phyloP scores from a whole-genome alignment of 2,797 vertebrate species.

The Mormyrus proboscirostris region DNA sequence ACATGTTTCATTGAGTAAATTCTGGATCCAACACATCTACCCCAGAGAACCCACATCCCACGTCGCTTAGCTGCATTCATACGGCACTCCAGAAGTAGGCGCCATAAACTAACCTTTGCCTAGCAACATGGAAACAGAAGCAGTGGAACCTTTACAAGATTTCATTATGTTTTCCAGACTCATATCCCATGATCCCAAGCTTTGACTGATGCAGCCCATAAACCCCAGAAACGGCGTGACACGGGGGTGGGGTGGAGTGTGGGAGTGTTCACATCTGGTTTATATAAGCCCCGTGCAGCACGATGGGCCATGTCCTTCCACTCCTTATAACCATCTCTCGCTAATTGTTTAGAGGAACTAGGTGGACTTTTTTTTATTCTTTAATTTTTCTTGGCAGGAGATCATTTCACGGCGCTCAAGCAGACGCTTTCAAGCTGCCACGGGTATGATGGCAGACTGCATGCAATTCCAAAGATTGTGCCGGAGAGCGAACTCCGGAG shows the following conservation, averaged over 20 bases:
- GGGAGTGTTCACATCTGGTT: slow-evolving; percentile 41
- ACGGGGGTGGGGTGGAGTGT: slow-evolving; percentile 19
- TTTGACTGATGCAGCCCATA: slow-evolving; percentile 41
- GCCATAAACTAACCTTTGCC: slow-evolving; percentile 29
- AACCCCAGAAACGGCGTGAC: slow-evolving; percentile 35
- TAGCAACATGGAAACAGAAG: slow-evolving; percentile 31
- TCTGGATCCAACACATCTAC: not conserved
- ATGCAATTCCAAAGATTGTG: not conserved
- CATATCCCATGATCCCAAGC: slow-evolving; percentile 36
- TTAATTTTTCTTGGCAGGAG: slow-evolving; percentile 1
- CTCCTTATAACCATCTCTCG: slow-evolving; percentile 37
- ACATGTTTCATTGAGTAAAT: not conserved
- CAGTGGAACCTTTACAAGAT: slow-evolving; percentile 37
- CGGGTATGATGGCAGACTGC: slow-evolving; percentile 5
- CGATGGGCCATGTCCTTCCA: slow-evolving; percentile 26
- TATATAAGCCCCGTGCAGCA: slow-evolving; percentile 34
- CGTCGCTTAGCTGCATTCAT: slow-evolving; percentile 11
- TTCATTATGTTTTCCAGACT: slow-evolving; percentile 41
- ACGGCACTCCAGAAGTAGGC: not conserved
- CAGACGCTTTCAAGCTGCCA: slow-evolving; percentile 21
- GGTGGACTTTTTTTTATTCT: slow-evolving; percentile 1
- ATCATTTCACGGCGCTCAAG: slow-evolving; percentile 27
- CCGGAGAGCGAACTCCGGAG: not conserved
- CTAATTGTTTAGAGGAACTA: slow-evolving; percentile 34
- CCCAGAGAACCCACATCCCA: not conserved